These are phyloP conservation scores for Pica pica DNA, from an alignment of 2,113 vertebrate genomes.

Conservation along the genomic window DNA sequence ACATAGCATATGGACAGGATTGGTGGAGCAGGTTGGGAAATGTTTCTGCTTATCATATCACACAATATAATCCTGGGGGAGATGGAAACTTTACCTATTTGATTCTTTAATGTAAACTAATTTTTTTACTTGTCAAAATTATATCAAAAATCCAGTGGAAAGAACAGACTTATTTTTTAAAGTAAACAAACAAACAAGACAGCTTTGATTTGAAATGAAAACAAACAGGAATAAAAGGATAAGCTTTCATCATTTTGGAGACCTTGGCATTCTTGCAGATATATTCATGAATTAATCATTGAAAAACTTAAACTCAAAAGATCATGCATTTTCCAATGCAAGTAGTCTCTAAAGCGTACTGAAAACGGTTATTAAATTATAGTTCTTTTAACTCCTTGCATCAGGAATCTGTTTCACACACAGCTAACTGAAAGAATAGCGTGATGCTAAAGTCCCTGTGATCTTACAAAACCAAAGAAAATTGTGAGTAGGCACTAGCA, in stretches of 20 bases:
- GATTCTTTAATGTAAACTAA: constrained; percentile 69
- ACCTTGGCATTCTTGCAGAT: constrained; percentile 59
- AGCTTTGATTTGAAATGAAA: constrained; percentile 72
- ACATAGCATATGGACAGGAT: not conserved
- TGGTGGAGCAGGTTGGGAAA: not conserved
- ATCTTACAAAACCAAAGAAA: constrained; percentile 28
- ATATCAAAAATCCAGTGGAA: constrained; percentile 58
- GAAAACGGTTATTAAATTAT: constrained; percentile 45
- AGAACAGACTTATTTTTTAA: not conserved
- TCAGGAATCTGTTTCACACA: constrained; percentile 16
- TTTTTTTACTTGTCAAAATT: constrained; percentile 72
- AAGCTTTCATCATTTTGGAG: constrained; percentile 66
- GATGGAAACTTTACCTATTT: constrained; percentile 34
- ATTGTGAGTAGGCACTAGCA: not conserved
- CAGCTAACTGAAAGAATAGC: constrained; percentile 10
- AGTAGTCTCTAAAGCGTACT: constrained; percentile 34
- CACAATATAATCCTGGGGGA: not conserved
- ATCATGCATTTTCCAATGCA: constrained; percentile 51
- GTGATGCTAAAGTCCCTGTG: not conserved
- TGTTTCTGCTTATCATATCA: not conserved
- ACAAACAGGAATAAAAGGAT: constrained; percentile 22
- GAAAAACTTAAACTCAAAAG: constrained; percentile 64
- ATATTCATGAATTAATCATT: constrained; percentile 77
- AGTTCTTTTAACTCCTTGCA: not conserved
- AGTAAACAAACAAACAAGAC: constrained; percentile 60